Evolutionary conservation across 1,140 invertebrate species (phyloP).

Genomic region (Rhyacophila brunnea): DNA sequence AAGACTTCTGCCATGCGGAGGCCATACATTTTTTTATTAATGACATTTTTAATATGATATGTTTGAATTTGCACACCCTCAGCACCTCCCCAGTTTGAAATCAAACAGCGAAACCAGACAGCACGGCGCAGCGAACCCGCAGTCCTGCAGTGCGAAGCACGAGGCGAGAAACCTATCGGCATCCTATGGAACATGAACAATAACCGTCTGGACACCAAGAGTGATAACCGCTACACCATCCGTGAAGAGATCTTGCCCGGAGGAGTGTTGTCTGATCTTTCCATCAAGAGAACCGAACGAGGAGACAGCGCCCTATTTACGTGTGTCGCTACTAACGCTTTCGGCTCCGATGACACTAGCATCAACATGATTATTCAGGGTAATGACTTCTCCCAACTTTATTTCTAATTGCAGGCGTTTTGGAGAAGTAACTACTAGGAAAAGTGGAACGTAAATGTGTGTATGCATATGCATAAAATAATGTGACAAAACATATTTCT

Average conservation of each 20-base stretch:
- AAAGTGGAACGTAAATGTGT: too few species aligned
- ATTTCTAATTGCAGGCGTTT: too few species aligned
- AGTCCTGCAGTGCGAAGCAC: slow-evolving; percentile 92
- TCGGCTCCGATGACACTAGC: slow-evolving; percentile 92
- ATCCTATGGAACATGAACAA: slow-evolving; percentile 96
- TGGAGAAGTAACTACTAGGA: too few species aligned
- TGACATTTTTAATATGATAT: too few species aligned
- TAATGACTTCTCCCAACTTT: too few species aligned
- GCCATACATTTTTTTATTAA: too few species aligned
- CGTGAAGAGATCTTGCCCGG: slow-evolving; percentile 84
- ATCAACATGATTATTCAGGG: slow-evolving; percentile 95
- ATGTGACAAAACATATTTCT: too few species aligned
- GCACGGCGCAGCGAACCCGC: slow-evolving; percentile 86
- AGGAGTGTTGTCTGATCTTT: slow-evolving; percentile 84
- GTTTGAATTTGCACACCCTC: too few species aligned
- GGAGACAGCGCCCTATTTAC: slow-evolving; percentile 91
- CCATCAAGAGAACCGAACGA: slow-evolving; percentile 85
- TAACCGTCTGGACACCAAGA: slow-evolving; percentile 84
- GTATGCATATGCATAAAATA: too few species aligned
- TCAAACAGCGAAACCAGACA: slow-evolving; percentile 87
- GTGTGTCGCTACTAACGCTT: slow-evolving; percentile 91
- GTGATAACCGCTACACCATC: slow-evolving; percentile 85
- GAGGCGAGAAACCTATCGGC: slow-evolving; percentile 93
- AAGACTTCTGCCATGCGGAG: too few species aligned
- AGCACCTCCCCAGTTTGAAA: slow-evolving; percentile 93